These are phyloP conservation scores for Montifringilla adamsi DNA, from an alignment of 2,113 vertebrate genomes.

Conservation along the genomic window DNA sequence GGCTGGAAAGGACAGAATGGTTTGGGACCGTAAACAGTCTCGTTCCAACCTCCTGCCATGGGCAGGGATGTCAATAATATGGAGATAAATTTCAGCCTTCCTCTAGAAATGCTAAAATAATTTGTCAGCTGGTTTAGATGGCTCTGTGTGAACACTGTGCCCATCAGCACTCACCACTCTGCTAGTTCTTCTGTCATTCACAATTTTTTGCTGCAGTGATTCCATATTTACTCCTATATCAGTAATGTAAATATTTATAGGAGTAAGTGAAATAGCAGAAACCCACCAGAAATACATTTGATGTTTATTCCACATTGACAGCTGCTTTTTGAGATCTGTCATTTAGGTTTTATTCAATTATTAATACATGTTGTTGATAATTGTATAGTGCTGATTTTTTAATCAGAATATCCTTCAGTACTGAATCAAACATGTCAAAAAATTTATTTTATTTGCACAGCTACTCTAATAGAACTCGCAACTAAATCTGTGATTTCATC, in stretches of 20 bases:
- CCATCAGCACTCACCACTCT: not conserved
- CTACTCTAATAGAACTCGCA: not conserved
- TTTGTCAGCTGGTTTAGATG: not conserved
- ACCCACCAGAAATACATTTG: slow-evolving; percentile 6
- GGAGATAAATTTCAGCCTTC: not conserved
- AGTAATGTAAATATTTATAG: slow-evolving; percentile 23
- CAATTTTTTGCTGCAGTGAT: not conserved
- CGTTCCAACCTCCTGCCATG: not conserved
- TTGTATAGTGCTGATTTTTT: not conserved
- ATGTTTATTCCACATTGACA: not conserved
- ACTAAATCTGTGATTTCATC: not conserved
- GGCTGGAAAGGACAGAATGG: not conserved
- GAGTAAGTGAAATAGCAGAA: not conserved
- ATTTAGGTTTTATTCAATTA: not conserved
- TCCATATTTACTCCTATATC: slow-evolving; percentile 27
- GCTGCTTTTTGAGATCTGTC: slow-evolving; percentile 27
- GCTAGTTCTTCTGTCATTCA: not conserved
- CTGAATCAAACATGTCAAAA: not conserved
- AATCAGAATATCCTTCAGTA: not conserved
- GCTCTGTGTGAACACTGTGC: not conserved
- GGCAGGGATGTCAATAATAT: not conserved
- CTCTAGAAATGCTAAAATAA: not conserved
- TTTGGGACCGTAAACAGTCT: not conserved
- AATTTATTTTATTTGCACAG: not conserved
- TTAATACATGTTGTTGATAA: not conserved